Conservation (phyloP, 2,113 vertebrate species). For the Ophiodon elongatus region DNA sequence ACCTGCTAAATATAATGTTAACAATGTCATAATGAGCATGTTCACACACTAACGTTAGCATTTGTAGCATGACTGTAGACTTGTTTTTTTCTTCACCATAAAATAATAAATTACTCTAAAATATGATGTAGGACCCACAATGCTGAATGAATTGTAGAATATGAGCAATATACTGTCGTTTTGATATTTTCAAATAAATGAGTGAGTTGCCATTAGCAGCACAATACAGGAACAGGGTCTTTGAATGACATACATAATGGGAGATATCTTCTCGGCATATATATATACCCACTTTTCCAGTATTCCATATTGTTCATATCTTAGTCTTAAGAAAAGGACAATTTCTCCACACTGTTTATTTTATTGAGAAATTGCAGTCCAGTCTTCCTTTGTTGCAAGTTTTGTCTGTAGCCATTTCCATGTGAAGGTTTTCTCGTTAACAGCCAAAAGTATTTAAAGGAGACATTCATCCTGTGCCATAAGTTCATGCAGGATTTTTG, state of each 20-base stretch:
- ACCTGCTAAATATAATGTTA: neutral
- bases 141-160: too few relatives aligned
- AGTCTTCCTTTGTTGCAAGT: neutral
- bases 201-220: too few relatives aligned
- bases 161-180: too few relatives aligned
- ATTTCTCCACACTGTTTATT: neutral
- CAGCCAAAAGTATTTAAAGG: neutral
- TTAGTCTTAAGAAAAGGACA: neutral
- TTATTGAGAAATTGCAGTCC: neutral
- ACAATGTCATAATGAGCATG: neutral
- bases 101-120: neutral
- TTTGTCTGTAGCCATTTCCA: neutral
- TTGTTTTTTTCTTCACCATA: neutral
- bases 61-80: neutral
- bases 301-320: neutral
- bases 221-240: too few relatives aligned
- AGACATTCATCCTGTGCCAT: neutral
- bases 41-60: neutral
- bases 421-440: neutral
- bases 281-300: too few relatives aligned
- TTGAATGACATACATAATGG: neutral
- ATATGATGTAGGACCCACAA: too few relatives aligned
- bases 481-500: neutral
- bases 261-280: neutral
- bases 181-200: too few relatives aligned